A percentile compares a stretch with the other conserved stretches of the same genome.
Evolutionary conservation across 2,888 invertebrate species (phyloP).

Genomic region (Diarsia dahlii): DNA sequence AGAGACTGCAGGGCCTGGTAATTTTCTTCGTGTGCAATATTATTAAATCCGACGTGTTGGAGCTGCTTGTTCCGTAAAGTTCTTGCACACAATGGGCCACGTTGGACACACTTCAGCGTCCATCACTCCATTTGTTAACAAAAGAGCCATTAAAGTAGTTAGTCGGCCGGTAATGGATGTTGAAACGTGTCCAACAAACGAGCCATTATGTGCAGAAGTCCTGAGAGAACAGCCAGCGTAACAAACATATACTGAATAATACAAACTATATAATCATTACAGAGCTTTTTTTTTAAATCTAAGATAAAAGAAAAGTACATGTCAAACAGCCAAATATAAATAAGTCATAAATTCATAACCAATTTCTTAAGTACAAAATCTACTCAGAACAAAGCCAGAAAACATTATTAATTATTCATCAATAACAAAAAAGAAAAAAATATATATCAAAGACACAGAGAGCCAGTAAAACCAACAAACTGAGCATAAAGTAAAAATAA

Average conservation of each 20-base stretch:
- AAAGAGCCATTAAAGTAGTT: conserved; percentile 64
- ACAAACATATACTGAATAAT: conserved; percentile 36
- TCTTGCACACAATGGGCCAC: conserved; percentile 52
- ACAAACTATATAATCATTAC: conserved; percentile 29
- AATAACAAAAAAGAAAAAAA: conserved; percentile 36
- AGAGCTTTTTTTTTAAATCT: conserved; percentile 26
- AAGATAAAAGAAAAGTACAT: conserved; percentile 20
- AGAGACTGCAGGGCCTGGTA: no score
- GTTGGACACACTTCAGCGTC: conserved; percentile 63
- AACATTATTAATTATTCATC: conserved; percentile 50
- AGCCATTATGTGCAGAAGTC: conserved; percentile 54
- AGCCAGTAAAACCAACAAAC: conserved; percentile 52
- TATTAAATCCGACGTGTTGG: conserved; percentile 56
- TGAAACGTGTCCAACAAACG: conserved; percentile 62
- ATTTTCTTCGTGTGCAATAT: conserved; percentile 55
- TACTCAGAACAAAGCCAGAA: conserved; percentile 20
- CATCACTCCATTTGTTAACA: conserved; percentile 63
- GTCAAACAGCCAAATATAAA: conserved; percentile 7
- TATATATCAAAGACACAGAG: conserved; percentile 54
- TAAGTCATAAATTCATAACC: conserved; percentile 54
- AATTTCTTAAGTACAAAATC: conserved; percentile 50
- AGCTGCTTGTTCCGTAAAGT: conserved; percentile 49
- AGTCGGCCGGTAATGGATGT: conserved; percentile 62
- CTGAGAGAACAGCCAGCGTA: conserved; percentile 28
- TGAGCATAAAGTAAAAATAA: conserved; percentile 61